Evolutionary conservation across 2,797 vertebrate genomes (phyloP).

Genomic region (Gobio occitaniae): DNA sequence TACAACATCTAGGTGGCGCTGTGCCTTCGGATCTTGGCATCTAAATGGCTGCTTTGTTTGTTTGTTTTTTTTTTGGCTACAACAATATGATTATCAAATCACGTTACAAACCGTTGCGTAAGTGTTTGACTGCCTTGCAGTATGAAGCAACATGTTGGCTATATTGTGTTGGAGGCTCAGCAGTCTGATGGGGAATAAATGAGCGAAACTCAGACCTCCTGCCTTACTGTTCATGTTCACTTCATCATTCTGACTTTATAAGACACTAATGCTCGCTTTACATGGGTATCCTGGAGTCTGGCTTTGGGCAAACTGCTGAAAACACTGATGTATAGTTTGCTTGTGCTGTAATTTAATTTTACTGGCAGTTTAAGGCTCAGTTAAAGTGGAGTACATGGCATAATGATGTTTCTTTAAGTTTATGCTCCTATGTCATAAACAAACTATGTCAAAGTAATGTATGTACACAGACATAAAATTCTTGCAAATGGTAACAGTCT

Average conservation of each 20-base stretch:
- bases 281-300: slow-evolving; percentile 8
- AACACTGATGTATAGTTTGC: background rate
- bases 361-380: background rate
- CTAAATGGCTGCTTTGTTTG: background rate
- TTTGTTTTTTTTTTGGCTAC: background rate
- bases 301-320: slow-evolving; percentile 3
- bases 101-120: background rate
- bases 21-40: background rate
- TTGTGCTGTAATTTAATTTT: slow-evolving; percentile 26
- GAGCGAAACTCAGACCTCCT: slow-evolving; percentile 50
- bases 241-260: slow-evolving; percentile 43
- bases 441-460: background rate
- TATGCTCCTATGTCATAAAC: slow-evolving; percentile 4
- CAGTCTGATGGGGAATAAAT: slow-evolving; percentile 41
- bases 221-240: slow-evolving; percentile 47
- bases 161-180: slow-evolving; percentile 17
- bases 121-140: background rate
- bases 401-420: background rate
- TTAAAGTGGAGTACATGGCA: background rate
- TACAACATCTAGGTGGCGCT: background rate
- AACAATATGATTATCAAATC: background rate
- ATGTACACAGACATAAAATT: background rate
- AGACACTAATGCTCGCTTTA: slow-evolving; percentile 32
- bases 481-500: background rate
- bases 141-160: slow-evolving; percentile 35